These are phyloP conservation scores for Maccullochella peelii DNA, from an alignment of 2,113 vertebrate species.

Conservation along the genomic window DNA sequence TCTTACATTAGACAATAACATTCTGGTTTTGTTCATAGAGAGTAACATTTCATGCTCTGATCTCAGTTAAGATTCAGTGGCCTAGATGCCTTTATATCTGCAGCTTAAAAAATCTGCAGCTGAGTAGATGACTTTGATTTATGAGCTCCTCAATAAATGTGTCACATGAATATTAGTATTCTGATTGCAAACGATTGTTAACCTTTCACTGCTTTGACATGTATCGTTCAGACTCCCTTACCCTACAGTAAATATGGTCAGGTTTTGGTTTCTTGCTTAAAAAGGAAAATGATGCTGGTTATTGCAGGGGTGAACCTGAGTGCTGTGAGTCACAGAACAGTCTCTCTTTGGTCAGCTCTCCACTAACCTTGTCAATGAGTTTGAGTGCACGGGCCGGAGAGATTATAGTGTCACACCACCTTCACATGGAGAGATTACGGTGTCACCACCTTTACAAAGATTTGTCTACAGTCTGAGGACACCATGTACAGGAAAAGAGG, in stretches of 20 bases:
- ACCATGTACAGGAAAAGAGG: not conserved
- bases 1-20: not conserved
- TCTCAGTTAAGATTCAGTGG: conserved; percentile 25
- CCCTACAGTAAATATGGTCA: not conserved
- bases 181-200: not conserved
- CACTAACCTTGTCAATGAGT: conserved; percentile 12
- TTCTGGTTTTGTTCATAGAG: conserved; percentile 19
- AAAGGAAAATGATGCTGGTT: not conserved
- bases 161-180: conserved; percentile 29
- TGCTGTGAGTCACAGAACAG: conserved; percentile 4
- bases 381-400: not conserved
- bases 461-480: not conserved
- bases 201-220: not conserved
- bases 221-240: not conserved
- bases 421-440: conserved; percentile 11
- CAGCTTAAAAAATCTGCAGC: conserved; percentile 39
- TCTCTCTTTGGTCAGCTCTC: conserved; percentile 17
- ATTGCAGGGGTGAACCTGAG: not conserved
- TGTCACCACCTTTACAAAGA: not conserved
- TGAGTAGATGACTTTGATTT: conserved; percentile 59
- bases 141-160: conserved; percentile 45
- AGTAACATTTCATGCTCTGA: conserved; percentile 2
- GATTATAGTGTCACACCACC: conserved; percentile 26
- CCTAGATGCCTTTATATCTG: conserved; percentile 58
- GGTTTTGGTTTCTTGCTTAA: not conserved